Conservation (phyloP, 35 echinoderm and acorn worm species). For the Nesometra sesokonis region DNA sequence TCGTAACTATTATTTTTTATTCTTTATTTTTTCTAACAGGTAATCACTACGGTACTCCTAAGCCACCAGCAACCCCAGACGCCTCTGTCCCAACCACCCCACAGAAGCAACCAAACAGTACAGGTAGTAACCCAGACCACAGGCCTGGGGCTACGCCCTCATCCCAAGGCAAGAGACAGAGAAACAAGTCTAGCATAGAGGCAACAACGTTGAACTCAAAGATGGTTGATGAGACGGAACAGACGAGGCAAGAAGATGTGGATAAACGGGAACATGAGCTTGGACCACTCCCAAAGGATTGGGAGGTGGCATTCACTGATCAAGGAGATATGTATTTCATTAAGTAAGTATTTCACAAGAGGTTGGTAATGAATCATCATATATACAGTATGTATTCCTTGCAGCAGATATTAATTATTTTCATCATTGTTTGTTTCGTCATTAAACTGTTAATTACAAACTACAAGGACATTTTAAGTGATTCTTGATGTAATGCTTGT, state of each 20-base stretch:
- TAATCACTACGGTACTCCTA: conserved; percentile 97
- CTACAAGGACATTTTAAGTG: no score
- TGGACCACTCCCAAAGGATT: conserved; percentile 40
- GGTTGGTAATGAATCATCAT: no score
- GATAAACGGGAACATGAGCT: conserved; percentile 49
- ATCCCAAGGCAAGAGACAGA: conserved; percentile 69
- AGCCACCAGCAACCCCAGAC: conserved; percentile 79
- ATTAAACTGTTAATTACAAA: no score
- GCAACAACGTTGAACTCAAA: conserved; percentile 76
- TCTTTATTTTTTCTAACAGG: conserved; percentile 30
- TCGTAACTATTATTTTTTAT: not conserved
- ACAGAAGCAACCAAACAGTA: conserved; percentile 2
- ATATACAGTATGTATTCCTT: no score
- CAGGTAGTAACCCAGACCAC: conserved; percentile 24
- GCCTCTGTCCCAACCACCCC: conserved; percentile 19
- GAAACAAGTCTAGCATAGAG: conserved; percentile 91
- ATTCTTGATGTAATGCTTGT: no score
- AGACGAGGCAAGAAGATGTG: conserved; percentile 46
- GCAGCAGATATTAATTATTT: no score
- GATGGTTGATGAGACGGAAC: conserved; percentile 49
- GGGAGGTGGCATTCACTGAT: conserved; percentile 98
- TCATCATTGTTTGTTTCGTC: no score
- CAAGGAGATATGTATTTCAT: conserved; percentile 96
- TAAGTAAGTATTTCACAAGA: conserved; percentile 90
- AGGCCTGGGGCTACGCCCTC: conserved; percentile 70